A percentile compares a stretch with the other conserved stretches of the same genome.
phyloP scores from a whole-genome alignment of 2,113 vertebrate genomes.

The Amazona guildingii region DNA sequence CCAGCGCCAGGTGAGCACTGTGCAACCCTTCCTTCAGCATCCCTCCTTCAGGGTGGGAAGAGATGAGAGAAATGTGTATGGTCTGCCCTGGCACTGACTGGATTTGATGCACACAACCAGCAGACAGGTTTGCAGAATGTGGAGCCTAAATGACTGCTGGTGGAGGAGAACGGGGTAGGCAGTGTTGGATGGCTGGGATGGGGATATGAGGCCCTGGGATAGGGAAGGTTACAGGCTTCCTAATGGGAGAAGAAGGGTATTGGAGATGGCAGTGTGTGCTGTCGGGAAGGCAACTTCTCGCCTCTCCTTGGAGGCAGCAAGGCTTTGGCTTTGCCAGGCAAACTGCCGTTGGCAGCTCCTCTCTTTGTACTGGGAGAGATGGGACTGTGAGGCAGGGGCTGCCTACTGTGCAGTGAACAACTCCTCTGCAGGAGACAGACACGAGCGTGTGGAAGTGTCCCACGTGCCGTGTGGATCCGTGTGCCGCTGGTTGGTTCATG shows the following conservation, averaged over 20 bases:
- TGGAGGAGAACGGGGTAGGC: background rate
- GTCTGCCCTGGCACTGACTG: background rate
- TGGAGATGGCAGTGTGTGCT: background rate
- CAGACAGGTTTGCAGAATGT: background rate
- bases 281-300: background rate
- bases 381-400: background rate
- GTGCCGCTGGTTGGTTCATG: background rate
- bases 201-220: background rate
- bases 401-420: background rate
- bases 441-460: background rate
- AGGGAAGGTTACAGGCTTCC: background rate
- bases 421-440: background rate
- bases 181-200: background rate
- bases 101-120: background rate
- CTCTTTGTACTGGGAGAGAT: background rate
- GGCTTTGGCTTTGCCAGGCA: background rate
- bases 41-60: background rate
- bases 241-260: background rate
- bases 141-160: background rate
- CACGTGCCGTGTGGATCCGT: background rate
- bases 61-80: background rate
- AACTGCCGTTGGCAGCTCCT: background rate
- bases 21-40: background rate
- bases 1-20: background rate
- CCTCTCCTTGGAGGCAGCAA: background rate